Evolutionary conservation across 2,797 vertebrate genomes (phyloP).

Genomic region (Eidolon dupreanum): DNA sequence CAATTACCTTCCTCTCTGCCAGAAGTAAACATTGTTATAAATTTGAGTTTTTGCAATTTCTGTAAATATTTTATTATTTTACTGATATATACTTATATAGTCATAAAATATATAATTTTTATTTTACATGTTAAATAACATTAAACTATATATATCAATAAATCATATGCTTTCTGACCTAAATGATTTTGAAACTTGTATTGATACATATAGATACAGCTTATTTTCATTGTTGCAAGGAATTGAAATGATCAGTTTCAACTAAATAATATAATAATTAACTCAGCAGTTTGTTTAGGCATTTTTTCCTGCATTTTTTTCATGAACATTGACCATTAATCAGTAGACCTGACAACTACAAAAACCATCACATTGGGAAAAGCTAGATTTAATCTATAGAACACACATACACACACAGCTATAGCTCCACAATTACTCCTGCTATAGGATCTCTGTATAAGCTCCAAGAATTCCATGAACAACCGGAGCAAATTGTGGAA

Average conservation of each 20-base stretch:
- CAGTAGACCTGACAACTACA: background rate
- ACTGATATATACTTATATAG: background rate
- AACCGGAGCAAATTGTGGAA: background rate
- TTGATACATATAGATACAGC: background rate
- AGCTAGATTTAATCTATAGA: background rate
- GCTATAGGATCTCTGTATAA: background rate
- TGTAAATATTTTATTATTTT: background rate
- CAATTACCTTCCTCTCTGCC: background rate
- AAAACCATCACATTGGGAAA: background rate
- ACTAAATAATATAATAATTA: background rate
- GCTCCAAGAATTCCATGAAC: background rate
- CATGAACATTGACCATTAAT: background rate
- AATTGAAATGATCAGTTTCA: background rate
- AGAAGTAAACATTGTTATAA: background rate
- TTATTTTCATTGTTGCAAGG: background rate
- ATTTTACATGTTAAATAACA: background rate
- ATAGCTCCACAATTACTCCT: background rate
- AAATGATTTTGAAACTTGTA: background rate
- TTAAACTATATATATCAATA: background rate
- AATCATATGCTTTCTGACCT: background rate
- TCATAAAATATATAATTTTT: background rate
- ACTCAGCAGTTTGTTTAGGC: background rate
- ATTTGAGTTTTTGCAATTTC: background rate
- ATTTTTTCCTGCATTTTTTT: background rate
- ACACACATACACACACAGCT: accelerated